Percentiles rank a stretch among this genome's conserved stretches.
phyloP scores from a whole-genome alignment of 2,888 invertebrate species.

The Hydroisotoma schaefferi region DNA sequence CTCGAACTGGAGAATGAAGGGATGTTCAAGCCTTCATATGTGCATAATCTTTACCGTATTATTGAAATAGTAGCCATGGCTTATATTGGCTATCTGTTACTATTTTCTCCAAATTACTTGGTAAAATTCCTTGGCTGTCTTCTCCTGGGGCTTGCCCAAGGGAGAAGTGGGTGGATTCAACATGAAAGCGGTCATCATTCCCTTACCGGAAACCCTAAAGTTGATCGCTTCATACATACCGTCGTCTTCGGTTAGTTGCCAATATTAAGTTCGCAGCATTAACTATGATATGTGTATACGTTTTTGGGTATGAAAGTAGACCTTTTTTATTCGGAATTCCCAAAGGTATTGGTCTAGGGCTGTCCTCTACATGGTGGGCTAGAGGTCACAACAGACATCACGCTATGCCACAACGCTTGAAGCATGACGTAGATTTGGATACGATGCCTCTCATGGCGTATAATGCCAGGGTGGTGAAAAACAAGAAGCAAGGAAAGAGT shows the following conservation, averaged over 20 bases:
- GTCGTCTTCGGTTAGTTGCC: constrained; percentile 34
- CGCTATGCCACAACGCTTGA: constrained; percentile 43
- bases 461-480: constrained; percentile 33
- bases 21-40: constrained; percentile 35
- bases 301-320: too few relatives aligned
- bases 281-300: not conserved
- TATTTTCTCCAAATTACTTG: constrained; percentile 29
- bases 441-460: constrained; percentile 39
- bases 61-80: constrained; percentile 31
- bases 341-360: constrained; percentile 31
- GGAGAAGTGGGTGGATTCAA: constrained; percentile 41
- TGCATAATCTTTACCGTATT: constrained; percentile 33
- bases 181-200: constrained; percentile 43
- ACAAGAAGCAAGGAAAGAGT: constrained; percentile 29
- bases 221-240: constrained; percentile 32
- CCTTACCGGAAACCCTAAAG: constrained; percentile 34
- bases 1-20: constrained; percentile 43
- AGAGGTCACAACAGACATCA: constrained; percentile 43
- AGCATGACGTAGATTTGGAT: constrained; percentile 43
- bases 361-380: constrained; percentile 40
- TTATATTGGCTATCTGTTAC: constrained; percentile 31
- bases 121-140: constrained; percentile 37
- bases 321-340: constrained; percentile 1
- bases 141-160: constrained; percentile 35
- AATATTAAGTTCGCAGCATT: not conserved